phyloP scores from a whole-genome alignment of 2,113 vertebrate genomes.

The Thymallus thymallus region DNA sequence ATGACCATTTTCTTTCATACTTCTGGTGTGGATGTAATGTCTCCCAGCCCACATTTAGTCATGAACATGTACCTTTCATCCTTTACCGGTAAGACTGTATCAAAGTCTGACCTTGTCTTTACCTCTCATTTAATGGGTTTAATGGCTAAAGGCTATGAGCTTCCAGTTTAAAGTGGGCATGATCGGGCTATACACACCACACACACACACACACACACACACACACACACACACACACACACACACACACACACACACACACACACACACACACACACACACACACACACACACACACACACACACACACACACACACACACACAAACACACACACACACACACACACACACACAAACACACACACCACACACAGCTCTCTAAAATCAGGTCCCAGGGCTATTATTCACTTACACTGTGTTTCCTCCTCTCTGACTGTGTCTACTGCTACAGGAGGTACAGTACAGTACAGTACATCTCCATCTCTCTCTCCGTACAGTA shows the following conservation, averaged over 20 bases:
- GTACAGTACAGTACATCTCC: no score
- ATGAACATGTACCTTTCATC: background rate
- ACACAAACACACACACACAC: background rate
- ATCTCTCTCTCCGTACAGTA: no score
- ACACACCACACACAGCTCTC: slow-evolving; percentile 15
- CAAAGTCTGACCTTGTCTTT: slow-evolving; percentile 46
- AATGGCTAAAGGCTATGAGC: slow-evolving; percentile 28
- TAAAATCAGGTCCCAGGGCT: slow-evolving; percentile 34
- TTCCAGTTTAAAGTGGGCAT: slow-evolving; percentile 23
- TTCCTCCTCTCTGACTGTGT: slow-evolving; percentile 17
- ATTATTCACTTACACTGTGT: slow-evolving; percentile 33
- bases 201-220: background rate
- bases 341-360: slow-evolving; percentile 10
- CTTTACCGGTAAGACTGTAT: background rate
- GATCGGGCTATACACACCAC: background rate
- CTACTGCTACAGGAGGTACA: background rate
- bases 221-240: background rate
- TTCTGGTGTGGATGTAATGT: background rate
- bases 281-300: background rate
- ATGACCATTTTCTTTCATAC: background rate
- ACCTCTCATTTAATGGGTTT: slow-evolving; percentile 49
- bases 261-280: no score
- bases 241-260: slow-evolving; percentile 1
- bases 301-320: slow-evolving; percentile 7
- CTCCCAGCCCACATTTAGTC: background rate